Base-by-base conservation (phyloP, 92 coral and sea anemone species). In the Pocillopora grandis region DNA sequence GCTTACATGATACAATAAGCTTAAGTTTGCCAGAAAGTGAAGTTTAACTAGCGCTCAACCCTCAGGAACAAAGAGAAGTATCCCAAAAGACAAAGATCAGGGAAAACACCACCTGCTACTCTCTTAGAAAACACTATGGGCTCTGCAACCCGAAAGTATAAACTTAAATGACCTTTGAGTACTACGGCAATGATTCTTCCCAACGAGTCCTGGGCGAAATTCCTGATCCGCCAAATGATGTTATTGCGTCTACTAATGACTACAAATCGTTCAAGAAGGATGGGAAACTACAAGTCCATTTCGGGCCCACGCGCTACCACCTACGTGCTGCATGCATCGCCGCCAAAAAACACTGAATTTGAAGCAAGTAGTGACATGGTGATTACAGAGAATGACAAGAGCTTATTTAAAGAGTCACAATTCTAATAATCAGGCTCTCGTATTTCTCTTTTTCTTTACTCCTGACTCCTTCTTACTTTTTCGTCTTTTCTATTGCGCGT, bases 211-310 rank as follows among this genome's bases (percentile, higher is more conserved):
- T 84, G 42, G 84, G 84, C 66, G 68, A 76, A 74, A 83, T 83
- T 56, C 88, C 80, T 62, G 87, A 83, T 48, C 83, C 85, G 21
- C 91, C 88, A 55, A 75, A 88, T 77, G 83, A 77, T 58, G 66
- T 83, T 57, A 78, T 36, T 60, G 87, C 87, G 42, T 64, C 88
- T 56, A 88, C 88, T 36, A 81, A 73, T 67, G 90, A 87, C 12
- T 87, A 27, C 27, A 27, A 0, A 27, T 27, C 27, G 27, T 27
- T 27, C 27, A 27, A 27, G 27, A 27, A 27, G 27, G 0, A 27
- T 27, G 27, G 27, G 72, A 61, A 86, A 61, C 62, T 79, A 61
- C 74, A 85, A 48, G 89, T 80, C 58, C 66, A 72, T 58, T 78
- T 59, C 66, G 64, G 76, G 66, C 76, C 76, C 55, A 70, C 79